Evolutionary conservation across 2,888 invertebrate species (phyloP).

Genomic region (Tineola bisselliella): DNA sequence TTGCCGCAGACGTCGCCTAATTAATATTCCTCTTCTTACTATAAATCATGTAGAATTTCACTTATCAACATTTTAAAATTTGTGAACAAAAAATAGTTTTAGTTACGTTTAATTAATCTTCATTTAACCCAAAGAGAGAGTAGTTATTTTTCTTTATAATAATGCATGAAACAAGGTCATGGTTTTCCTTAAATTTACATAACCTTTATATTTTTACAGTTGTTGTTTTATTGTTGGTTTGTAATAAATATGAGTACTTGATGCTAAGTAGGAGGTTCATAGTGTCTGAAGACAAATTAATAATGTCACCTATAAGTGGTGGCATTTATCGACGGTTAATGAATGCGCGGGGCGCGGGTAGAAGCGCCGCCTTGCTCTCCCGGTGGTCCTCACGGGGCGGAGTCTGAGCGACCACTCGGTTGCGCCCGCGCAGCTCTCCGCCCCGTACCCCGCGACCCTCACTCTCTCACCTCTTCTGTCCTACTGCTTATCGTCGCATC

Average conservation of each 20-base stretch:
- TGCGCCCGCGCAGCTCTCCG: slow-evolving; percentile 47
- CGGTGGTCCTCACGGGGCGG: slow-evolving; percentile 67
- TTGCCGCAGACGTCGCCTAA: slow-evolving; percentile 33
- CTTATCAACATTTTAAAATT: slow-evolving; percentile 9
- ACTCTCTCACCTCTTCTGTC: slow-evolving; percentile 25
- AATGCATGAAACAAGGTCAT: not conserved
- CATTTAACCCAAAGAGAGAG: not conserved
- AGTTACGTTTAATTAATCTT: not conserved
- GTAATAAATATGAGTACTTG: not conserved
- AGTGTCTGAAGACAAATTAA: slow-evolving; percentile 12
- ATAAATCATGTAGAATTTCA: slow-evolving; percentile 35
- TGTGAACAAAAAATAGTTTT: not conserved
- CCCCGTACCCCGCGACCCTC: slow-evolving; percentile 35
- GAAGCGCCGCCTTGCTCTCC: slow-evolving; percentile 61
- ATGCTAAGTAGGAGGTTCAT: not conserved
- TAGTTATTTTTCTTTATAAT: not conserved
- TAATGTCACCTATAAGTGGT: slow-evolving; percentile 11
- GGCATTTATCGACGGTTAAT: slow-evolving; percentile 13
- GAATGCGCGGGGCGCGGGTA: slow-evolving; percentile 24
- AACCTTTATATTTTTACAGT: not conserved
- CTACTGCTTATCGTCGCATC: slow-evolving; percentile 57
- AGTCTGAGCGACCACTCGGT: slow-evolving; percentile 28
- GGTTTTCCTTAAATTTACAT: not conserved
- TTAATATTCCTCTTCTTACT: slow-evolving; percentile 50
- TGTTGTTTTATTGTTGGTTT: not conserved